Percentiles rank a stretch among this genome's conserved stretches.
phyloP scores from a whole-genome alignment of 2,113 vertebrate genomes.

The Limnothrissa miodon region DNA sequence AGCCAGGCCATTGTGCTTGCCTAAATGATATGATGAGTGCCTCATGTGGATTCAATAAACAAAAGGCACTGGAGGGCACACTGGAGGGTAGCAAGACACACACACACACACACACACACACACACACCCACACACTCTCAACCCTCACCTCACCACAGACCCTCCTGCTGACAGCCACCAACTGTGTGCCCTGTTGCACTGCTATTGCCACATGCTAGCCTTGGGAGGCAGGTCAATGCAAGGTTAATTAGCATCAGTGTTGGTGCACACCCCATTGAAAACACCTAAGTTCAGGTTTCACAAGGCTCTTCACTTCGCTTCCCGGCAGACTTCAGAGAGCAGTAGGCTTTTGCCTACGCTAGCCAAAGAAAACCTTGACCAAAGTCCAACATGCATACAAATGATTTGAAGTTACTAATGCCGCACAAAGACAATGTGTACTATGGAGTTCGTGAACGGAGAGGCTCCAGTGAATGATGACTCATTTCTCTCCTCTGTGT shows the following conservation, averaged over 20 bases:
- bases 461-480: neutral
- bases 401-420: neutral
- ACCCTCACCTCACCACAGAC: neutral
- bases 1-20: neutral
- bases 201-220: conserved; percentile 2
- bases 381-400: neutral
- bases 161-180: neutral
- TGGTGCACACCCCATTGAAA: neutral
- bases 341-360: neutral
- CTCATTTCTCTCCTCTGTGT: neutral
- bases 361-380: neutral
- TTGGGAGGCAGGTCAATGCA: neutral
- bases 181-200: neutral
- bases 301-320: neutral
- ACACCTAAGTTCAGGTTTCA: neutral
- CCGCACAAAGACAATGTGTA: neutral
- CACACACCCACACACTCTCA: too few relatives aligned
- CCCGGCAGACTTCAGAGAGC: neutral
- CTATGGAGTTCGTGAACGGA: neutral
- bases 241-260: conserved; percentile 24
- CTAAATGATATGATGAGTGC: neutral
- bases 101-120: neutral
- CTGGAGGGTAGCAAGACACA: neutral
- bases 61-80: neutral
- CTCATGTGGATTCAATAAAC: neutral